These are phyloP conservation scores for Drosophila erecta DNA, from an alignment of 1,140 invertebrate species.

Conservation along the genomic window DNA sequence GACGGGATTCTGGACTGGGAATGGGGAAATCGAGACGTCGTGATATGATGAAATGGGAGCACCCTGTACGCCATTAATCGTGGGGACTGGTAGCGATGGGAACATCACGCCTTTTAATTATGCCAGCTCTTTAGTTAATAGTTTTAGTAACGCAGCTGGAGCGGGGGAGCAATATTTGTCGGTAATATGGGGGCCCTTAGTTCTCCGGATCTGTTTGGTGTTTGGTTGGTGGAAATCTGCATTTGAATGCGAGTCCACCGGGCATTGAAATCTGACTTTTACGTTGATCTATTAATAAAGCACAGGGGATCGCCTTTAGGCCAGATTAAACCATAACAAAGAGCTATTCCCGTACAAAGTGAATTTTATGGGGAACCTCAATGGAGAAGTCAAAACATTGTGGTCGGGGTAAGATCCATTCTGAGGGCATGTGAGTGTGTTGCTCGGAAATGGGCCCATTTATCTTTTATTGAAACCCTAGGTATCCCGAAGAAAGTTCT, in stretches of 20 bases:
- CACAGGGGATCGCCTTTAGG: constrained; percentile 39
- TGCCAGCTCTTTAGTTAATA: constrained; percentile 81
- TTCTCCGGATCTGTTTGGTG: constrained; percentile 29
- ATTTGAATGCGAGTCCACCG: constrained; percentile 61
- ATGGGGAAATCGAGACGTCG: constrained; percentile 73
- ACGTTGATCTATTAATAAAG: constrained; percentile 79
- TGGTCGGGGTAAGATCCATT: constrained; percentile 18
- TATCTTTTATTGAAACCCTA: constrained; percentile 1
- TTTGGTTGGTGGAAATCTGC: constrained; percentile 60
- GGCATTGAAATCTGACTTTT: constrained; percentile 70
- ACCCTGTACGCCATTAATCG: constrained; percentile 35
- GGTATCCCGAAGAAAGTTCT: constrained; percentile 11
- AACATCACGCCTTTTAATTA: constrained; percentile 78
- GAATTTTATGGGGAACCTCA: constrained; percentile 14
- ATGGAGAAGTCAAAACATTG: constrained; percentile 34
- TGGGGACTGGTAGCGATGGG: constrained; percentile 38
- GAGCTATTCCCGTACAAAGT: constrained; percentile 10
- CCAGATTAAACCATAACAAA: constrained; percentile 35
- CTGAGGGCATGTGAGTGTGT: constrained; percentile 8
- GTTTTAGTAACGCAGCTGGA: constrained; percentile 75
- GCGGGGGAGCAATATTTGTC: constrained; percentile 40
- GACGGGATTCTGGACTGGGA: constrained; percentile 16
- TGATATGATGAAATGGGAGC: constrained; percentile 74
- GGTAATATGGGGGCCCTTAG: constrained; percentile 41
- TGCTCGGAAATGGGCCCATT: constrained; percentile 17